Evolutionary conservation across 2,888 invertebrate species (phyloP).

Genomic region (Limenitis camilla): DNA sequence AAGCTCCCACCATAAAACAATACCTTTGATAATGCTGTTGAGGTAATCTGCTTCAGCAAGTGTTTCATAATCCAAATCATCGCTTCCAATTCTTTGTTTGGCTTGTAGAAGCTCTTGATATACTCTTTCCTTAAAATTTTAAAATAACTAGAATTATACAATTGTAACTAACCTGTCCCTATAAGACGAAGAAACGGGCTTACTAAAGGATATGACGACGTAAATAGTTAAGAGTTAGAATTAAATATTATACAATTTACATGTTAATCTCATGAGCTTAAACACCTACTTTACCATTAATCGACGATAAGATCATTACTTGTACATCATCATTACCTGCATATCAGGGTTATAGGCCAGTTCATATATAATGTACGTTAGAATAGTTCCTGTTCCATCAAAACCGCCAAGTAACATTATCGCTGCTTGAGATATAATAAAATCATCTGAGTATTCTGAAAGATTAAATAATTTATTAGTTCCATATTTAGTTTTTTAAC

Average conservation of each 20-base stretch:
- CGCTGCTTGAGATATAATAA: conserved; percentile 46
- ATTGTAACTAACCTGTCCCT: too few species aligned
- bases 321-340: conserved; percentile 34
- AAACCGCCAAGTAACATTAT: conserved; percentile 50
- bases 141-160: not conserved
- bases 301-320: too few species aligned
- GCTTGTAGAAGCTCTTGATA: conserved; percentile 26
- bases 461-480: too few species aligned
- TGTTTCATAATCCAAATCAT: not conserved
- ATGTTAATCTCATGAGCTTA: too few species aligned
- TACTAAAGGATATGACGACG: too few species aligned
- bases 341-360: conserved; percentile 35
- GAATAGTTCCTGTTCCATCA: conserved; percentile 36
- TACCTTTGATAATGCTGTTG: conserved; percentile 30
- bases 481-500: too few species aligned
- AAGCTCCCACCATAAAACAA: too few species aligned
- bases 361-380: conserved; percentile 36
- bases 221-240: too few species aligned
- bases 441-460: conserved; percentile 18
- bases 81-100: conserved; percentile 12
- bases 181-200: too few species aligned
- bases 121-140: conserved; percentile 28
- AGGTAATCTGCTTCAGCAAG: conserved; percentile 26
- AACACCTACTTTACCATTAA: too few species aligned
- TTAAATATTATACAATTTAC: too few species aligned